These are phyloP conservation scores for Myrmecobius fasciatus DNA, from an alignment of 2,113 vertebrate genomes.

Conservation along the genomic window DNA sequence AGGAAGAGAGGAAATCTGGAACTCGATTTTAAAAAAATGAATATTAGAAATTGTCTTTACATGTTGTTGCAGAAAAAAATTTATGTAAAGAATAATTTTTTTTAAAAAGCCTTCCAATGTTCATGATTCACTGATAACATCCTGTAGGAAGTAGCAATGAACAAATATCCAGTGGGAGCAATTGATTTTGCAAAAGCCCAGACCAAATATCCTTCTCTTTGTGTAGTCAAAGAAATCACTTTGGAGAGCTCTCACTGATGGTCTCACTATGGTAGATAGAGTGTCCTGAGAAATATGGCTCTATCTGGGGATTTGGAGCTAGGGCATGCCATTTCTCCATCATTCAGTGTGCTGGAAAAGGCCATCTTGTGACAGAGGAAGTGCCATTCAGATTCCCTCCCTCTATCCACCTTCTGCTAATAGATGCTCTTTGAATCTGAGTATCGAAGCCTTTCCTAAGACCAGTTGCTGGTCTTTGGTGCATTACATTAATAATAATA, in stretches of 20 bases:
- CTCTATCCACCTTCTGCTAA: neutral
- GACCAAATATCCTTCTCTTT: neutral
- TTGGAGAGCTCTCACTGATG: neutral
- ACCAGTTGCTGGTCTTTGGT: neutral
- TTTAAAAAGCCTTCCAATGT: neutral
- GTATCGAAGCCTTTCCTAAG: neutral
- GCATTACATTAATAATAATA: neutral
- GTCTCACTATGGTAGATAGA: neutral
- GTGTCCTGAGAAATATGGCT: neutral
- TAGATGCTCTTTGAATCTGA: neutral
- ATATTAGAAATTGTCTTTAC: neutral
- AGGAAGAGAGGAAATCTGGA: too few relatives aligned
- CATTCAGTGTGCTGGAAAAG: neutral
- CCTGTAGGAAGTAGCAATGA: neutral
- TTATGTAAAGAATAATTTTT: neutral
- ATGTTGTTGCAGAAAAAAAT: neutral
- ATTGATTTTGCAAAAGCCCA: neutral
- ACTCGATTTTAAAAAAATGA: neutral
- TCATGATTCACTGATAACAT: neutral
- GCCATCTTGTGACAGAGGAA: neutral
- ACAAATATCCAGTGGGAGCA: neutral
- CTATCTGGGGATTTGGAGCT: neutral
- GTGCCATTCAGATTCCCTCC: neutral
- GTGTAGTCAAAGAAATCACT: neutral
- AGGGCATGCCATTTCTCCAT: neutral